These are phyloP conservation scores for Daphoenositta chrysoptera DNA, from an alignment of 2,113 vertebrate genomes.

Conservation along the genomic window DNA sequence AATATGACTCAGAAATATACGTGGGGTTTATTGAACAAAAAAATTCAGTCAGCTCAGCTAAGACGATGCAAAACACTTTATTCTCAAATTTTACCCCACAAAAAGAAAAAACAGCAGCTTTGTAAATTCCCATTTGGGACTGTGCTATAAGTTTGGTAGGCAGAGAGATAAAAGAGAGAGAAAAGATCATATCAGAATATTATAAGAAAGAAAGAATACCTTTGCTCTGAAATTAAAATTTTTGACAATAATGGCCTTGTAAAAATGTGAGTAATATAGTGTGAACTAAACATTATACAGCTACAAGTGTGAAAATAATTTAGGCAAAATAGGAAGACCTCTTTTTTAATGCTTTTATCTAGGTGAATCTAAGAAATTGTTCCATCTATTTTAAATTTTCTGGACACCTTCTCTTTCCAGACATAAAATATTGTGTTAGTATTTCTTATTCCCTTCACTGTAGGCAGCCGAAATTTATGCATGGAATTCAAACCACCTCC, in stretches of 20 bases:
- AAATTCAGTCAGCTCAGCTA: not conserved
- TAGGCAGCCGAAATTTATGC: not conserved
- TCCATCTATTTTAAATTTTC: not conserved
- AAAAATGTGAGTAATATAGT: not conserved
- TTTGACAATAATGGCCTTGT: not conserved
- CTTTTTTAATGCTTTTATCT: not conserved
- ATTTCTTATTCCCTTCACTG: not conserved
- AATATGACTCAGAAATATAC: not conserved
- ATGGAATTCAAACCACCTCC: not conserved
- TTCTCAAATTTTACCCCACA: not conserved
- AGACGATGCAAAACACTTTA: not conserved
- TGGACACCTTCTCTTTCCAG: not conserved
- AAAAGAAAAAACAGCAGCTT: not conserved
- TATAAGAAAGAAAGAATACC: not conserved
- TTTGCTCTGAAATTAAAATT: not conserved
- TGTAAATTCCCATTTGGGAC: not conserved
- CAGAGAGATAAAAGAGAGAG: not conserved
- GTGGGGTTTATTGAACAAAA: not conserved
- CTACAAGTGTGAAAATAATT: not conserved
- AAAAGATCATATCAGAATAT: not conserved
- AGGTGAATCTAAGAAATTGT: not conserved
- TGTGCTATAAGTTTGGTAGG: not conserved
- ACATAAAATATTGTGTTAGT: not conserved
- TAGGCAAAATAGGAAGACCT: not conserved
- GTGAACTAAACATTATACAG: not conserved